Conservation (phyloP, 2,797 vertebrate genomes). For the Corythornis leucogaster region DNA sequence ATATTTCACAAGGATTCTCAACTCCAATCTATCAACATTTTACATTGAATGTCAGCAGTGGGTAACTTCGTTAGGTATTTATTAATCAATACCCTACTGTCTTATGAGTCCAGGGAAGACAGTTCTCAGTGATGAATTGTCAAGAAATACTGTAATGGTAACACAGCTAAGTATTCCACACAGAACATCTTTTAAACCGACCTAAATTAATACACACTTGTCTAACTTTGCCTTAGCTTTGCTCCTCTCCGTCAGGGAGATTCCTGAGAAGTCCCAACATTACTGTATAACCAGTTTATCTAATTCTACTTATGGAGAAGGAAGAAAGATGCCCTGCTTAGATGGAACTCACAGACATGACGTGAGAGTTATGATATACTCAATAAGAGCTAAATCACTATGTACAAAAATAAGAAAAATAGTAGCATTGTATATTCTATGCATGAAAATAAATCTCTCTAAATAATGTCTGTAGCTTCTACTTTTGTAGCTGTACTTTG, state of each 20-base stretch:
- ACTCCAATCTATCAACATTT: background rate
- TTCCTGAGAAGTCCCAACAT: background rate
- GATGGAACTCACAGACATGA: background rate
- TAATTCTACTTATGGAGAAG: background rate
- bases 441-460: background rate
- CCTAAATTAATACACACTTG: background rate
- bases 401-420: background rate
- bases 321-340: background rate
- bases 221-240: background rate
- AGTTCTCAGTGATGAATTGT: background rate
- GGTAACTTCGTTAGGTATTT: background rate
- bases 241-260: background rate
- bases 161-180: background rate
- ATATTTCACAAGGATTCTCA: background rate
- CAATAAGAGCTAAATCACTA: background rate
- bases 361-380: background rate
- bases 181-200: background rate
- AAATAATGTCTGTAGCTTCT: background rate
- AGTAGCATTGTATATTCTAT: background rate
- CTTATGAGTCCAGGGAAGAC: background rate
- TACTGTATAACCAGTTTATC: background rate
- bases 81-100: background rate
- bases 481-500: background rate
- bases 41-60: background rate
- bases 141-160: background rate